A percentile compares a stretch with the other conserved stretches of the same genome.
phyloP scores from a whole-genome alignment of 2,113 vertebrate genomes.

The Danionella cerebrum region DNA sequence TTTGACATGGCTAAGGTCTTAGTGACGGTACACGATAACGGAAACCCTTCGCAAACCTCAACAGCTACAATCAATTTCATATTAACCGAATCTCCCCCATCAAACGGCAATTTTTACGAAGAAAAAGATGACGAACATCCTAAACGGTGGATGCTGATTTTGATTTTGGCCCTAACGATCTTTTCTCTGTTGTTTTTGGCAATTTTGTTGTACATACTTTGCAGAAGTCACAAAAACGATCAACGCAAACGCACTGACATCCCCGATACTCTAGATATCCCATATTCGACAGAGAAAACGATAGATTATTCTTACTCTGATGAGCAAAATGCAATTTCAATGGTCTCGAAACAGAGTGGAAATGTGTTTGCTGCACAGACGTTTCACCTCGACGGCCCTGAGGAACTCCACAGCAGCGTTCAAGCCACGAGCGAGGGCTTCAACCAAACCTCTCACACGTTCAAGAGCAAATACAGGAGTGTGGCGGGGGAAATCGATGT shows the following conservation, averaged over 20 bases:
- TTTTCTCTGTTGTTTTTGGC: slow-evolving; percentile 87
- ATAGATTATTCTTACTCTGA: too few relatives aligned
- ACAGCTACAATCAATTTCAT: slow-evolving; percentile 77
- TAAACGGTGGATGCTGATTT: slow-evolving; percentile 83
- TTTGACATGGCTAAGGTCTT: slow-evolving; percentile 72
- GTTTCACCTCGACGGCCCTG: slow-evolving; percentile 58
- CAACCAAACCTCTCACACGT: slow-evolving; percentile 54
- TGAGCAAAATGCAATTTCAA: slow-evolving; percentile 62
- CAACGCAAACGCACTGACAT: slow-evolving; percentile 60
- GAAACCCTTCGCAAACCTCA: slow-evolving; percentile 75
- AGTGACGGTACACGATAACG: slow-evolving; percentile 76
- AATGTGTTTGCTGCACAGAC: slow-evolving; percentile 78
- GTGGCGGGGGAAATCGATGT: slow-evolving; percentile 77
- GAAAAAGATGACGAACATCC: slow-evolving; percentile 56
- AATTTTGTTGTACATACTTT: slow-evolving; percentile 88
- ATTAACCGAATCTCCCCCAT: slow-evolving; percentile 67
- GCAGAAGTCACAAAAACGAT: slow-evolving; percentile 74
- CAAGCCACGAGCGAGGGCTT: neutral
- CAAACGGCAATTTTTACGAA: slow-evolving; percentile 62
- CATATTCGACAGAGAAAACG: too few relatives aligned
- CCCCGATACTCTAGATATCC: slow-evolving; percentile 54
- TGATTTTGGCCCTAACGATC: slow-evolving; percentile 86
- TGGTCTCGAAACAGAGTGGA: slow-evolving; percentile 62
- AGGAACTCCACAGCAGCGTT: slow-evolving; percentile 1
- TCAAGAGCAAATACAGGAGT: slow-evolving; percentile 76